Percentiles rank a stretch among this genome's conserved stretches.
Conservation (phyloP, 92 coral and sea anemone species). For the Epizoanthus stellaris region DNA sequence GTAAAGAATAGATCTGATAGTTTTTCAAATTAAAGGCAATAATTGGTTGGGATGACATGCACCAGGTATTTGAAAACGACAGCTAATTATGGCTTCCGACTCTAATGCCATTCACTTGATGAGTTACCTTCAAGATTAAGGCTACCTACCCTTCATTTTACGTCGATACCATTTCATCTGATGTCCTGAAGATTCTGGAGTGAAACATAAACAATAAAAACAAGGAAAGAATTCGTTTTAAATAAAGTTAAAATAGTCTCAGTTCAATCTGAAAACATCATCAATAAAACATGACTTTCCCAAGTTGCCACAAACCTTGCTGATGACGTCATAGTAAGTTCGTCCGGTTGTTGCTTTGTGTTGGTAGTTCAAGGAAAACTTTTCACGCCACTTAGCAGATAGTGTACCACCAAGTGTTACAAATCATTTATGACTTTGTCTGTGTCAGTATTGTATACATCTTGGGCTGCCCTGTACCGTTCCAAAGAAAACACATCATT, state of each 20-base stretch:
- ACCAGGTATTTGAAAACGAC: too few species aligned
- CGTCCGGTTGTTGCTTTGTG: conserved; percentile 37
- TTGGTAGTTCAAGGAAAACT: not conserved
- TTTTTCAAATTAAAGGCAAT: too few species aligned
- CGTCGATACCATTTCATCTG: too few species aligned
- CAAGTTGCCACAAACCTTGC: not conserved
- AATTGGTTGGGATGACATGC: too few species aligned
- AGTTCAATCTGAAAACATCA: conserved; percentile 8
- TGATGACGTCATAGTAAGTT: conserved; percentile 16
- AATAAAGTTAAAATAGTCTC: not conserved
- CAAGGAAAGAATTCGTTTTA: not conserved
- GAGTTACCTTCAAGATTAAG: too few species aligned
- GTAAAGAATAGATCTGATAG: too few species aligned
- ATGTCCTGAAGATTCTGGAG: not conserved
- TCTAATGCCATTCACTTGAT: too few species aligned
- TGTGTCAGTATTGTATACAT: too few species aligned
- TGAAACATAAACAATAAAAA: not conserved
- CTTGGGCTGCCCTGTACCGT: too few species aligned
- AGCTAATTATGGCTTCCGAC: too few species aligned
- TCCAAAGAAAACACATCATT: too few species aligned
- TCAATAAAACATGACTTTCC: conserved; percentile 19
- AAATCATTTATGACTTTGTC: not conserved
- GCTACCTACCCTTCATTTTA: too few species aligned
- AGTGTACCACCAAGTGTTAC: conserved; percentile 13
- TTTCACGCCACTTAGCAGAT: conserved; percentile 15